phyloP scores from a whole-genome alignment of 2,888 invertebrate species.

The Antitype chi region DNA sequence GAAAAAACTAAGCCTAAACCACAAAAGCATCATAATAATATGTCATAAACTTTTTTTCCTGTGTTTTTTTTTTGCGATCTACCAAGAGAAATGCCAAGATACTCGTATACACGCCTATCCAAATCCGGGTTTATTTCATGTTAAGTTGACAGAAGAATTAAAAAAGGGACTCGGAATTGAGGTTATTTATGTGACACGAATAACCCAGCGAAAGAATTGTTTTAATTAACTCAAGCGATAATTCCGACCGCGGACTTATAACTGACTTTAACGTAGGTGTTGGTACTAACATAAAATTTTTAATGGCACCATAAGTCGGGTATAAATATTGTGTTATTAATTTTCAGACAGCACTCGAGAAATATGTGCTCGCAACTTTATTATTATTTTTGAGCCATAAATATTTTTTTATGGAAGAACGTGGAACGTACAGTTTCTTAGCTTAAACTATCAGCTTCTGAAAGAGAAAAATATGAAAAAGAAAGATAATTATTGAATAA shows the following conservation, averaged over 20 bases:
- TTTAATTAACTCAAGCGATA: conserved; percentile 54
- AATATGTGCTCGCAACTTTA: neutral
- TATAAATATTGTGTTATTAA: conserved; percentile 36
- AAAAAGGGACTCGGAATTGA: conserved; percentile 32
- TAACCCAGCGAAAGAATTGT: conserved; percentile 45
- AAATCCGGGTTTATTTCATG: conserved; percentile 37
- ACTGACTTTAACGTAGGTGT: conserved; percentile 26
- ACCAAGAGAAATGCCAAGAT: neutral
- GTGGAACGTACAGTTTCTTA: neutral
- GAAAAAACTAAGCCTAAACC: neutral
- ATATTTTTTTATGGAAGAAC: neutral
- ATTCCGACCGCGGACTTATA: conserved; percentile 35
- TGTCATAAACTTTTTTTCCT: neutral
- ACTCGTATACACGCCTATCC: neutral
- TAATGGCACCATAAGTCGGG: conserved; percentile 15
- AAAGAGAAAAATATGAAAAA: no score
- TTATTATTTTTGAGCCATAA: neutral
- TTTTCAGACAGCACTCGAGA: conserved; percentile 13
- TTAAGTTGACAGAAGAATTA: conserved; percentile 26
- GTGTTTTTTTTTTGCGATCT: neutral
- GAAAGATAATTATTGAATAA: no score
- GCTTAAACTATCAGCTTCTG: neutral
- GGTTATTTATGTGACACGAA: conserved; percentile 42
- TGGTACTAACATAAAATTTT: conserved; percentile 13
- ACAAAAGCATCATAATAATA: neutral